phyloP scores from a whole-genome alignment of 2,797 vertebrate species.

The Huso huso region DNA sequence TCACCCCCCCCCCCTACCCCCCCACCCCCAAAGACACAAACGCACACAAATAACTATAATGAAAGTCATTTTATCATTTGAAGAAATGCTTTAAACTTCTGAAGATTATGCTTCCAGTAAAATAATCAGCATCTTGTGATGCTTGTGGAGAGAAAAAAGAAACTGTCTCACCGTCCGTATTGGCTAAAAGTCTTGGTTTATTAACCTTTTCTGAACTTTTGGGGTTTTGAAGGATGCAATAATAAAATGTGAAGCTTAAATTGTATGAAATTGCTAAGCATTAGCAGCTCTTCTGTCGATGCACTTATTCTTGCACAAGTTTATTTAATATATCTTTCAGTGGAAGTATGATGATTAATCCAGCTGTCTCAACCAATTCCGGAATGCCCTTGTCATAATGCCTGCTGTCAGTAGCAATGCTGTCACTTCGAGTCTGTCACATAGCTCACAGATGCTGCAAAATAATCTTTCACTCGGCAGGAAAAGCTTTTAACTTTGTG shows the following conservation, averaged over 20 bases:
- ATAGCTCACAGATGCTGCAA: neutral
- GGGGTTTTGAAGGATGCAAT: neutral
- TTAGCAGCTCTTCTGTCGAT: slow-evolving; percentile 16
- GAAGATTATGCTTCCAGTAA: neutral
- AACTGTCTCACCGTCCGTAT: neutral
- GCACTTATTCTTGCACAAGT: slow-evolving; percentile 6
- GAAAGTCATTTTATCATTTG: too few species aligned
- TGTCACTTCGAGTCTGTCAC: slow-evolving; percentile 10
- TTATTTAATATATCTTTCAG: slow-evolving; percentile 16
- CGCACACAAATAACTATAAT: too few species aligned
- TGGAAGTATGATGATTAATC: slow-evolving; percentile 21
- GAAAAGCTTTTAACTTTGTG: slow-evolving; percentile 21
- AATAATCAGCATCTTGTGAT: neutral
- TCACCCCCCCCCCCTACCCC: too few species aligned
- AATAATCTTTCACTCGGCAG: slow-evolving; percentile 17
- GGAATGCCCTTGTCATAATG: slow-evolving; percentile 14
- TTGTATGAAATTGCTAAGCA: slow-evolving; percentile 13
- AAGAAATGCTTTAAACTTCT: too few species aligned
- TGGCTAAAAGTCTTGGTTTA: slow-evolving; percentile 2
- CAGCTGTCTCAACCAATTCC: slow-evolving; percentile 5
- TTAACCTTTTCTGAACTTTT: slow-evolving; percentile 2
- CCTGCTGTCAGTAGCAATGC: neutral
- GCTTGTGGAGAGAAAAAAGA: slow-evolving; percentile 1
- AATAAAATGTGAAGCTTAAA: slow-evolving; percentile 11
- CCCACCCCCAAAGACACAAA: too few species aligned